Percentiles rank a stretch among this genome's conserved stretches.
Conservation (phyloP, 1,140 invertebrate species). For the Himalopsyche phryganea region DNA sequence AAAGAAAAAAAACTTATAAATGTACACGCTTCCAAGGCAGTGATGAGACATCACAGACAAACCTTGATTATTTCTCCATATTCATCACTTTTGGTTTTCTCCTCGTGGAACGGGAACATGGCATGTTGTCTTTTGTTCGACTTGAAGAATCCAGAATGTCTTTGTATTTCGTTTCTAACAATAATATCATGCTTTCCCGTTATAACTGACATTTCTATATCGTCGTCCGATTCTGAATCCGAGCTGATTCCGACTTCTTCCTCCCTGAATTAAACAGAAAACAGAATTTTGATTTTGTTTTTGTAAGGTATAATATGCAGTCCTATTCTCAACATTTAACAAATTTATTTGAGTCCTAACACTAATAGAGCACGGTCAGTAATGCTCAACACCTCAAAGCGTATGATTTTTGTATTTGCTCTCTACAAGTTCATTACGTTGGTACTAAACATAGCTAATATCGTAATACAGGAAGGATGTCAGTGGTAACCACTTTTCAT, state of each 20-base stretch:
- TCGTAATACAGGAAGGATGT: too few species aligned
- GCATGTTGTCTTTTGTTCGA: constrained; percentile 90
- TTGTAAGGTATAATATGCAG: too few species aligned
- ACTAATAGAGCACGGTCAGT: too few species aligned
- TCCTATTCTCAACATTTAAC: too few species aligned
- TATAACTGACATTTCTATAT: constrained; percentile 76
- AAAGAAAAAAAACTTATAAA: too few species aligned
- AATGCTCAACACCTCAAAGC: too few species aligned
- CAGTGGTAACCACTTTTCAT: too few species aligned
- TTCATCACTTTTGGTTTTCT: constrained; percentile 87
- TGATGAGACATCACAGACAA: constrained; percentile 27
- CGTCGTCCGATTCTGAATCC: constrained; percentile 78
- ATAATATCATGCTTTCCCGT: constrained; percentile 86
- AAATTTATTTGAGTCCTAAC: too few species aligned
- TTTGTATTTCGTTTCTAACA: constrained; percentile 73
- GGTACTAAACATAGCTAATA: too few species aligned
- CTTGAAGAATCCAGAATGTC: constrained; percentile 79
- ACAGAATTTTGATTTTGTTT: not conserved
- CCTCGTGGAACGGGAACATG: constrained; percentile 94
- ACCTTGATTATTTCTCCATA: constrained; percentile 90
- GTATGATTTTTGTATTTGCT: too few species aligned
- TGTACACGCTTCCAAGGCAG: too few species aligned
- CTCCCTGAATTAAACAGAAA: constrained; percentile 34
- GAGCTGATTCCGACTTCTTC: constrained; percentile 42
- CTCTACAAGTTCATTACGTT: too few species aligned